A percentile compares a stretch with the other conserved stretches of the same genome.
Evolutionary conservation across 2,113 vertebrate genomes (phyloP).

Genomic region (Percopsis transmontana): DNA sequence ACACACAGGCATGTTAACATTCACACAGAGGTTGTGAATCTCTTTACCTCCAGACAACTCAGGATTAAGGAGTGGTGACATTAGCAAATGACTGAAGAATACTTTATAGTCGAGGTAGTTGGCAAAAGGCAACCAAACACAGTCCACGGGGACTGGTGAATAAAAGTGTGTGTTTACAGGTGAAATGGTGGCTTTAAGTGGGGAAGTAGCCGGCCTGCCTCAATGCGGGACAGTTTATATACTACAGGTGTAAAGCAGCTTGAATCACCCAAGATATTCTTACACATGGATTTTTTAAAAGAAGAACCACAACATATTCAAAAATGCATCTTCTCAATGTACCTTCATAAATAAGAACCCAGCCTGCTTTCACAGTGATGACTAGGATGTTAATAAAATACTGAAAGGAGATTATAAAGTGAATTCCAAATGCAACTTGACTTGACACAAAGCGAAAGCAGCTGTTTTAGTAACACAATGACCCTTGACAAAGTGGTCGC

Average conservation of each 20-base stretch:
- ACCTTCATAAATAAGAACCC: conserved; percentile 83
- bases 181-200: conserved; percentile 13
- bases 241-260: conserved; percentile 79
- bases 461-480: conserved; percentile 74
- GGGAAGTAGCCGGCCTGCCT: conserved; percentile 47
- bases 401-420: conserved; percentile 81
- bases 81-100: conserved; percentile 75
- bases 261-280: conserved; percentile 71
- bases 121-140: conserved; percentile 79
- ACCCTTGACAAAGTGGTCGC: conserved; percentile 67
- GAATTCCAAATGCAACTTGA: conserved; percentile 72
- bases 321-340: conserved; percentile 78
- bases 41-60: conserved; percentile 47
- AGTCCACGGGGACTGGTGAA: conserved; percentile 42
- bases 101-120: conserved; percentile 94
- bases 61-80: conserved; percentile 22
- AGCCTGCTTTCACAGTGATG: conserved; percentile 83
- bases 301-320: conserved; percentile 72
- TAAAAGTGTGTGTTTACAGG: conserved; percentile 38
- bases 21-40: conserved; percentile 37
- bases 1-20: conserved; percentile 47
- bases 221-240: conserved; percentile 75
- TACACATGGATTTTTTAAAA: conserved; percentile 55
- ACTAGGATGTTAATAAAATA: conserved; percentile 81
- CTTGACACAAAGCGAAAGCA: conserved; percentile 79